Evolutionary conservation across 2,888 invertebrate species (phyloP).

Genomic region (Synanthedon formicaeformis): DNA sequence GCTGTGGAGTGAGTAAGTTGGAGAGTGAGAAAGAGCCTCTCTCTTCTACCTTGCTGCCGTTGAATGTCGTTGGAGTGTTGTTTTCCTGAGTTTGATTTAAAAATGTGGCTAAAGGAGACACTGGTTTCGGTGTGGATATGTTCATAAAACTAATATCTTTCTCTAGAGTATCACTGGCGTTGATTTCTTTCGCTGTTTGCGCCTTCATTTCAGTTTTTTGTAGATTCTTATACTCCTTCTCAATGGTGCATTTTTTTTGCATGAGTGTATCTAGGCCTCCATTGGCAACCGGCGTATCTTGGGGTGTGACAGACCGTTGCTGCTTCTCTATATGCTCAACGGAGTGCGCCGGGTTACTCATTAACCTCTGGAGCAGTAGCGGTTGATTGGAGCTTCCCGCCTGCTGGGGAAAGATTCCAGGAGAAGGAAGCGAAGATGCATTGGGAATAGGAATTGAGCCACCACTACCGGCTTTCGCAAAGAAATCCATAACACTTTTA

Average conservation of each 20-base stretch:
- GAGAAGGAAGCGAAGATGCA: constrained; percentile 58
- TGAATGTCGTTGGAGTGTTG: constrained; percentile 37
- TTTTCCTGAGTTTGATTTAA: constrained; percentile 62
- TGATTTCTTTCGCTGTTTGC: constrained; percentile 39
- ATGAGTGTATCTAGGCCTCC: constrained; percentile 41
- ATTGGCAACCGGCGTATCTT: constrained; percentile 55
- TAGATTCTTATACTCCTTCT: constrained; percentile 22
- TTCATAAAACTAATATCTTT: constrained; percentile 66
- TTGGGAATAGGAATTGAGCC: constrained; percentile 67
- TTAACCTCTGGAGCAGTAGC: constrained; percentile 78
- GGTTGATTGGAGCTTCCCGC: constrained; percentile 70
- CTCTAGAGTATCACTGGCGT: constrained; percentile 34
- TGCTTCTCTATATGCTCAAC: constrained; percentile 91
- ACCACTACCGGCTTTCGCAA: constrained; percentile 79
- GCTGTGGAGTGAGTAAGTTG: constrained; percentile 50
- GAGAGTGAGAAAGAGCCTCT: constrained; percentile 39
- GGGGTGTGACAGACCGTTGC: constrained; percentile 82
- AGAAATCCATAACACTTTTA: constrained; percentile 89
- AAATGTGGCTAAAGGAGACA: constrained; percentile 70
- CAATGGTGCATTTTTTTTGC: constrained; percentile 52
- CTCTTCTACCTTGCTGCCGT: constrained; percentile 44
- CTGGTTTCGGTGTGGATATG: constrained; percentile 64
- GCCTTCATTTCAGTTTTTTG: constrained; percentile 42
- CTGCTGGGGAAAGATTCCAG: constrained; percentile 57
- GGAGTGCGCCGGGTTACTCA: constrained; percentile 86